Evolutionary conservation across 2,888 invertebrate species (phyloP).

Genomic region (Tubiluchus corallicola): DNA sequence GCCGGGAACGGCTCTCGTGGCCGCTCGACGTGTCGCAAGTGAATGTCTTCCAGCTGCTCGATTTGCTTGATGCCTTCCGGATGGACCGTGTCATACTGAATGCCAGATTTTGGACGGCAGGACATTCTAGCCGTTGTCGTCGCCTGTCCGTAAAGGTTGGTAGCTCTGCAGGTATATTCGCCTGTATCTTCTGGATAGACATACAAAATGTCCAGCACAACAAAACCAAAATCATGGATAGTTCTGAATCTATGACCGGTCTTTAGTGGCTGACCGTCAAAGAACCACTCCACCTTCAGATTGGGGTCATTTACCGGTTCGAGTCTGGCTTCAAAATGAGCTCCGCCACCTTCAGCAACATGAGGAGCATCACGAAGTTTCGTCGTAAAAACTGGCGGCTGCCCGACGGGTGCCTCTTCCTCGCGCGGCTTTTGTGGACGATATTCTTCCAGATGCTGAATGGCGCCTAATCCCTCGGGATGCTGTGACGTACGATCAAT

Average conservation of each 20-base stretch:
- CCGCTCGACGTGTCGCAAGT: conserved; percentile 42
- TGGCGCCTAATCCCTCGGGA: background rate
- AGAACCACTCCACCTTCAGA: conserved; percentile 96
- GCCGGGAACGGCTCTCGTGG: conserved; percentile 36
- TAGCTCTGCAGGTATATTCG: conserved; percentile 67
- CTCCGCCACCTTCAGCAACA: conserved; percentile 74
- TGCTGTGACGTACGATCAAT: conserved; percentile 48
- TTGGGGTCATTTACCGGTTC: conserved; percentile 95
- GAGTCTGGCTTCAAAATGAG: conserved; percentile 88
- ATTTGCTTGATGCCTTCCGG: conserved; percentile 72
- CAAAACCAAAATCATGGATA: conserved; percentile 91
- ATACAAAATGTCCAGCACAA: conserved; percentile 84
- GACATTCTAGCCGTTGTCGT: conserved; percentile 45
- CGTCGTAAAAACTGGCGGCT: conserved; percentile 72
- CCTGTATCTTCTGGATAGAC: conserved; percentile 93
- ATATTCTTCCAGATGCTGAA: conserved; percentile 52
- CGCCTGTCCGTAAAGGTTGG: conserved; percentile 79
- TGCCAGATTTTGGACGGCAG: background rate
- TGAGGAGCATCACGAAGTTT: conserved; percentile 65
- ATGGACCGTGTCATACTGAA: too few relatives aligned
- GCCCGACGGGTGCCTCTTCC: conserved; percentile 31
- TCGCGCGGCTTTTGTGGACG: conserved; percentile 31
- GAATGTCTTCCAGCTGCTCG: conserved; percentile 60
- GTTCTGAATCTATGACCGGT: conserved; percentile 77
- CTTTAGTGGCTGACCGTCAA: conserved; percentile 69